Base-by-base conservation (phyloP, 2,797 vertebrate genomes). In the Molossus molossus region DNA sequence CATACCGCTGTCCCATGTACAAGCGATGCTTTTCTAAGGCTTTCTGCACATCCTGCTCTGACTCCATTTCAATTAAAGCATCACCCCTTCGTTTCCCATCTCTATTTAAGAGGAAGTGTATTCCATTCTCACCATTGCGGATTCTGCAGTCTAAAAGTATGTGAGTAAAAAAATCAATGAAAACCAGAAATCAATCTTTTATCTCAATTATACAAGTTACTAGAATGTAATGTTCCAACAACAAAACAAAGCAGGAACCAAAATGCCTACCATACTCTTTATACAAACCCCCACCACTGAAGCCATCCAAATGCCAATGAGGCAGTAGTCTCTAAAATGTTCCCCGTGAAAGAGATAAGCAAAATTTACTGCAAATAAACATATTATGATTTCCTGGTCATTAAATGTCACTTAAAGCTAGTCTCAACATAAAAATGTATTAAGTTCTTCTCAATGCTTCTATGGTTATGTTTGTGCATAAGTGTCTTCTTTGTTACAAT, bases 61-160 rank as follows among this genome's bases (percentile, higher is more conserved):
- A 98, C 98, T 99, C 99, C 97, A 99, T 94, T 98, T 99, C 99
- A 1, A 99, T 98, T 97, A 99, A 98, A 87, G 99, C 99, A 65
- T 98, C 98, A 23, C 99, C 99, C 7, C 98, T 98, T 29, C 99
- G 98, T 94, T 98, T 99, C 65, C 99, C 99, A 64, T 98, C 97
- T 92, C 93, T 97, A 94, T 99, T 99, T 93, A 98, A 50, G 6
- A 99, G 98, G 86, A 99, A 98, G 97, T 99, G 99, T 95, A 99
- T 97, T 76, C 99, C 99, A 0, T 98, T 98, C 97, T 98, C 97
- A 13, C 99, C 99, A 0, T 99, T 99, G 33, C 98, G 98, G 96
- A 99, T 98, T 96, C 98, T 98, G 98, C 99, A 99, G 10, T 99
- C 99, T 99, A 96, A 48, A 98, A 94, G 93, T 9, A 60, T 9